These are phyloP conservation scores for Monopterus albus DNA, from an alignment of 2,113 vertebrate species.

Conservation along the genomic window DNA sequence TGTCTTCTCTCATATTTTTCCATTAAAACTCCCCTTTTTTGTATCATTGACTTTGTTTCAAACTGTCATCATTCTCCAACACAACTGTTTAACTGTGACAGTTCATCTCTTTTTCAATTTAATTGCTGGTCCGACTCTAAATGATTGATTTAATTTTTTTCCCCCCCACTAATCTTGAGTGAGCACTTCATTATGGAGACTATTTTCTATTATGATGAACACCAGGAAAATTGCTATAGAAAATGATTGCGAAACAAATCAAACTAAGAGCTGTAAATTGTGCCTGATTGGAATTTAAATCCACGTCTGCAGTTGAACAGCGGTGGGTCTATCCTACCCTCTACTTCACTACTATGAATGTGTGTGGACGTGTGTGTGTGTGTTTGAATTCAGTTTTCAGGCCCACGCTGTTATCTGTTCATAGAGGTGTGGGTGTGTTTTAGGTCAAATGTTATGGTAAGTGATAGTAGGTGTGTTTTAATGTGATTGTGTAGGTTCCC, in stretches of 20 bases:
- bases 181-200: constrained; percentile 44
- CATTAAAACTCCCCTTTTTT: background rate
- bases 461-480: constrained; percentile 57
- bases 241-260: constrained; percentile 67
- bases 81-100: constrained; percentile 6
- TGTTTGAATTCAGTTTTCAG: constrained; percentile 58
- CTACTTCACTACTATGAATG: constrained; percentile 20
- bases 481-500: constrained; percentile 36
- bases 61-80: background rate
- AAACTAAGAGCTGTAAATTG: constrained; percentile 72
- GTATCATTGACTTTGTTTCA: background rate
- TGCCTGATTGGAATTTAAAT: constrained; percentile 74
- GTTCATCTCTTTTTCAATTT: constrained; percentile 28
- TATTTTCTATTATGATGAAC: constrained; percentile 54
- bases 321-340: constrained; percentile 20
- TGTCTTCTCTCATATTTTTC: background rate
- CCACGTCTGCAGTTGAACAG: constrained; percentile 17
- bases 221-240: constrained; percentile 42
- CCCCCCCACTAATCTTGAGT: constrained; percentile 17
- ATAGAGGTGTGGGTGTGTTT: constrained; percentile 59
- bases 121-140: constrained; percentile 29
- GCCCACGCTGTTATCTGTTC: constrained; percentile 41
- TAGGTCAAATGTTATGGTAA: constrained; percentile 53
- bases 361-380: constrained; percentile 25
- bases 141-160: constrained; percentile 40